Percentiles rank a stretch among this genome's conserved stretches.
Evolutionary conservation across 2,113 vertebrate species (phyloP).

Genomic region (Ellobius talpinus): DNA sequence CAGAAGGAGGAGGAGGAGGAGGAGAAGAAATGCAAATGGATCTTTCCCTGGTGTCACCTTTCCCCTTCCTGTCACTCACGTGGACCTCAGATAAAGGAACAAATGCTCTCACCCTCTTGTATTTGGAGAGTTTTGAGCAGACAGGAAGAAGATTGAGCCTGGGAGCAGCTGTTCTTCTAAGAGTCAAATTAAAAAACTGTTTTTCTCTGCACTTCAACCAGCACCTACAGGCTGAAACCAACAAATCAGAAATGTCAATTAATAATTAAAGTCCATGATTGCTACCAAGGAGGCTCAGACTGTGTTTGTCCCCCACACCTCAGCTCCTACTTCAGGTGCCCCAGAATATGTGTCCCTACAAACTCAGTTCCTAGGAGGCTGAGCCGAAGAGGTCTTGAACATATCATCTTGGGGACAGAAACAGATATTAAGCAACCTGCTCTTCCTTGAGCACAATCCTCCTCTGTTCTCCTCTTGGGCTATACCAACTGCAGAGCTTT

Average conservation of each 20-base stretch:
- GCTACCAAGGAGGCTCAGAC: conserved; percentile 10
- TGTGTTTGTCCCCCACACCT: neutral
- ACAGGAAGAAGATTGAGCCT: neutral
- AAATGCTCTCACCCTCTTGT: neutral
- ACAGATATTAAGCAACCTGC: neutral
- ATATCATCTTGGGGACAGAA: neutral
- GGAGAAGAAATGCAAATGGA: neutral
- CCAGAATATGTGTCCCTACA: neutral
- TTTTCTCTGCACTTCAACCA: conserved; percentile 35
- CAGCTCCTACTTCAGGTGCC: neutral
- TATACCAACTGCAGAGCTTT: neutral
- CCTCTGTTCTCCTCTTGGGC: neutral
- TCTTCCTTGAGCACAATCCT: neutral
- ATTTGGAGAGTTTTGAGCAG: neutral
- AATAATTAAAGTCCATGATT: conserved; percentile 79
- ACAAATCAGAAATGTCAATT: conserved; percentile 65
- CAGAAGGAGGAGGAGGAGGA: neutral
- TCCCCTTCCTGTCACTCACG: neutral
- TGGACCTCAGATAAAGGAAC: neutral
- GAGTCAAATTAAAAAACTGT: neutral
- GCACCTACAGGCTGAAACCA: conserved; percentile 2
- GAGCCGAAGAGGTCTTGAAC: neutral
- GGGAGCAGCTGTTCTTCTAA: neutral
- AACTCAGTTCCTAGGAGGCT: neutral
- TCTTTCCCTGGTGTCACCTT: neutral